These are phyloP conservation scores for Lagopus muta DNA, from an alignment of 2,113 vertebrate genomes.

Conservation along the genomic window DNA sequence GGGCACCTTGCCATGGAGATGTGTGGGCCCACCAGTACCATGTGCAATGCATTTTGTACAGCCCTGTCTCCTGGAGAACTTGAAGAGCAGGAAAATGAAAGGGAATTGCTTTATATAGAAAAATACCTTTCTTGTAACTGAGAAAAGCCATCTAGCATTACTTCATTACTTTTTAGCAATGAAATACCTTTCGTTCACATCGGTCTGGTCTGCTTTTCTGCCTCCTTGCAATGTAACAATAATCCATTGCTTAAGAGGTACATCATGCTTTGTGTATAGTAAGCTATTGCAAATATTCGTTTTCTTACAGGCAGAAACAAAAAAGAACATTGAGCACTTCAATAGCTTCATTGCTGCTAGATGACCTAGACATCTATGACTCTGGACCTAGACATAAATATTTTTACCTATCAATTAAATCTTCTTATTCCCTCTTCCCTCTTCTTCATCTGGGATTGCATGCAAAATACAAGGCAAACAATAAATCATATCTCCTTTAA, in stretches of 20 bases:
- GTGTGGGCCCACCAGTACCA: background rate
- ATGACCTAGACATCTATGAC: too few relatives aligned
- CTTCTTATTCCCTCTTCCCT: background rate
- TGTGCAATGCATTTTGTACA: background rate
- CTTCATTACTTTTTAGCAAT: background rate
- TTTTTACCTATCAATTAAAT: background rate
- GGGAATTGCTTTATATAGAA: background rate
- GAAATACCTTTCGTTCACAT: background rate
- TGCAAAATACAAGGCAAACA: background rate
- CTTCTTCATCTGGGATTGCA: too few relatives aligned
- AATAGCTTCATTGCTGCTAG: background rate
- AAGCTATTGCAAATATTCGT: background rate
- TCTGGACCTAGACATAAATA: background rate
- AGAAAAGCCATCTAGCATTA: background rate
- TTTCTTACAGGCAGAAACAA: background rate
- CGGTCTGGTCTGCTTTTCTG: background rate
- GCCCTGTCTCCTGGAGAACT: background rate
- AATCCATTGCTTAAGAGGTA: background rate
- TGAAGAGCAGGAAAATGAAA: background rate
- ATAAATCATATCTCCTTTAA: background rate
- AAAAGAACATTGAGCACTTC: background rate
- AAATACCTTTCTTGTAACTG: background rate
- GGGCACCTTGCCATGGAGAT: background rate
- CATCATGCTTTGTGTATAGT: background rate
- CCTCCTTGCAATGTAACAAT: background rate